A percentile compares a stretch with the other conserved stretches of the same genome.
Evolutionary conservation across 1,140 invertebrate species (phyloP).

Genomic region (Apis laboriosa): DNA sequence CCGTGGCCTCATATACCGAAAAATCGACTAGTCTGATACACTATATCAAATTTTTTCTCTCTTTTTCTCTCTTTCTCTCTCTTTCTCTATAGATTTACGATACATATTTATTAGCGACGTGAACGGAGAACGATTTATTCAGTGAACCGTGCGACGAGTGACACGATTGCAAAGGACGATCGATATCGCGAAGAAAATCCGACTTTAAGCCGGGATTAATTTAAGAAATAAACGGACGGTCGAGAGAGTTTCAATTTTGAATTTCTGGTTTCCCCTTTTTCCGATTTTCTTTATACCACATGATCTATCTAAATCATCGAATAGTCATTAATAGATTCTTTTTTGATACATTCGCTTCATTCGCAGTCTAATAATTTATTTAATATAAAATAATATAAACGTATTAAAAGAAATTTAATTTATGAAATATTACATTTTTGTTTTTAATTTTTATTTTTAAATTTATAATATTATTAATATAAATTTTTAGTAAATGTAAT

Average conservation of each 20-base stretch:
- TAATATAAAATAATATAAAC: too few species aligned
- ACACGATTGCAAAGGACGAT: conserved; percentile 29
- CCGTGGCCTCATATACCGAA: conserved; percentile 3
- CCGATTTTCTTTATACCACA: too few species aligned
- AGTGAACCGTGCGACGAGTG: conserved; percentile 11
- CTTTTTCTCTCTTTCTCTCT: not conserved
- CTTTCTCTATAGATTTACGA: conserved; percentile 30
- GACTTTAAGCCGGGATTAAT: conserved; percentile 21
- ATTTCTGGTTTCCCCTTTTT: not conserved
- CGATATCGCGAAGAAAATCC: conserved; percentile 36
- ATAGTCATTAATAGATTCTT: not conserved
- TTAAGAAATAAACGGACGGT: conserved; percentile 15
- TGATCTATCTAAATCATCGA: not conserved
- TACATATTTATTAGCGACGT: conserved; percentile 47
- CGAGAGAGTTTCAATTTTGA: not conserved
- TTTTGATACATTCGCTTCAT: not conserved
- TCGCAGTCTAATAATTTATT: too few species aligned
- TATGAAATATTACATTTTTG: too few species aligned
- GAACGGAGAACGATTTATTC: conserved; percentile 32
- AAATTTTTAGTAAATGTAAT: too few species aligned
- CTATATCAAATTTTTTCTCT: conserved; percentile 5
- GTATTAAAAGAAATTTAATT: too few species aligned
- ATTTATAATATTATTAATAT: too few species aligned
- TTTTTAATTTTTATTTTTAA: too few species aligned
- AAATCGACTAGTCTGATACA: conserved; percentile 23